Conservation (phyloP, 2,888 invertebrate species). For the Hemistola chrysoprasaria region DNA sequence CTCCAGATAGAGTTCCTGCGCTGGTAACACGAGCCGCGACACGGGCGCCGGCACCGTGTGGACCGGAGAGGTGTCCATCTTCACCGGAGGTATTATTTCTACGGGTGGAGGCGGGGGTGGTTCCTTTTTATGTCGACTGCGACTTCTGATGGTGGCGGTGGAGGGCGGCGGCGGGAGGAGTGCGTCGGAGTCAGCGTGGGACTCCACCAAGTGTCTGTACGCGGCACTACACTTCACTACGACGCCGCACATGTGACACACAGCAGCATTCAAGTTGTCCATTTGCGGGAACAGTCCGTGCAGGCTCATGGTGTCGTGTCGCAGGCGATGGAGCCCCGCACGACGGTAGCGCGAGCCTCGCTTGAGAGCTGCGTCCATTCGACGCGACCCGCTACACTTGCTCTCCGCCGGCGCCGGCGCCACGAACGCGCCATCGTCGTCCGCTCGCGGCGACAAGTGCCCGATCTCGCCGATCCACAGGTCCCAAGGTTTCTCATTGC, state of each 20-base stretch:
- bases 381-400: constrained; percentile 54
- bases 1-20: constrained; percentile 63
- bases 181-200: constrained; percentile 70
- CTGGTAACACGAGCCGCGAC: constrained; percentile 67
- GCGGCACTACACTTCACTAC: constrained; percentile 91
- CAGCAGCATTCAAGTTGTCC: constrained; percentile 88
- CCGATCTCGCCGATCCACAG: constrained; percentile 77
- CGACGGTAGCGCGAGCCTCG: constrained; percentile 55
- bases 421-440: constrained; percentile 58
- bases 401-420: constrained; percentile 56
- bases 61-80: constrained; percentile 62
- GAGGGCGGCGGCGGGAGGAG: constrained; percentile 73
- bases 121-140: constrained; percentile 71
- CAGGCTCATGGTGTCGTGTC: constrained; percentile 85
- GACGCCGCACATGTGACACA: constrained; percentile 89
- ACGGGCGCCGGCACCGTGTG: constrained; percentile 63
- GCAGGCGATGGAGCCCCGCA: constrained; percentile 78
- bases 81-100: constrained; percentile 57
- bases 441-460: constrained; percentile 69
- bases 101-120: constrained; percentile 59
- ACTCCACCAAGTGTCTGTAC: constrained; percentile 86
- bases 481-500: constrained; percentile 79
- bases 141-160: constrained; percentile 50
- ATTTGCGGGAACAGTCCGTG: constrained; percentile 90
- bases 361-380: constrained; percentile 49